Evolutionary conservation across 2,888 invertebrate genomes (phyloP), one percentile per base, ranked within the genome.

Genomic region (Caenorhabditis sp.): DNA sequence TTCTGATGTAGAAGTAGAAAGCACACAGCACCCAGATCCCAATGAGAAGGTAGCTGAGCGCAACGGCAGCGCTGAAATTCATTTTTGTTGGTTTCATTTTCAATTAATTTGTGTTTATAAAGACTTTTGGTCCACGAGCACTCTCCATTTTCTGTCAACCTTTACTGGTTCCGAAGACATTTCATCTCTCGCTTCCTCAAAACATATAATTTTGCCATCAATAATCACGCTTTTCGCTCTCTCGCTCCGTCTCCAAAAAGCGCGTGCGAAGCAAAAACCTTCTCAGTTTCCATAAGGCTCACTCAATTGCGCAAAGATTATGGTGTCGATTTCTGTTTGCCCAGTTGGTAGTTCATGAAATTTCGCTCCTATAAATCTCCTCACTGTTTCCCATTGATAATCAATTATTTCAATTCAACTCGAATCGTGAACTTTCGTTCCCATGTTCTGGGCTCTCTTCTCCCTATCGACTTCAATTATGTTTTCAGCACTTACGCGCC

Each of bases 61-160:
- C 82, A 1, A 82, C 77, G 19, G 66, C 72, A 24, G 73, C 73
- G 47, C 82, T 82, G 82, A 61, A 82, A 77, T 54, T 28, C 7
- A n/a, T n/a, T n/a, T n/a, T n/a, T n/a, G n/a, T 4, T 38, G 24
- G 31, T 35, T 4, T 35, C 8, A 35, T 35, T 8, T 35, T 35
- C 31, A 6, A 63, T n/a, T n/a, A n/a, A n/a, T n/a, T n/a, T n/a
- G n/a, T n/a, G n/a, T n/a, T n/a, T n/a, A n/a, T n/a, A n/a, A n/a
- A n/a, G n/a, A n/a, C n/a, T n/a, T n/a, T n/a, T n/a, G n/a, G n/a
- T n/a, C n/a, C n/a, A n/a, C n/a, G n/a, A 31, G 4, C 31, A 31
- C 31, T 31, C 31, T 31, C n/a, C n/a, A n/a, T n/a, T n/a, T n/a
- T n/a, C n/a, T 31, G 4, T 7, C n/a, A 19, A 1, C 10, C 22